Conservation (phyloP, 2,888 invertebrate species). For the Caradrina kadenii region DNA sequence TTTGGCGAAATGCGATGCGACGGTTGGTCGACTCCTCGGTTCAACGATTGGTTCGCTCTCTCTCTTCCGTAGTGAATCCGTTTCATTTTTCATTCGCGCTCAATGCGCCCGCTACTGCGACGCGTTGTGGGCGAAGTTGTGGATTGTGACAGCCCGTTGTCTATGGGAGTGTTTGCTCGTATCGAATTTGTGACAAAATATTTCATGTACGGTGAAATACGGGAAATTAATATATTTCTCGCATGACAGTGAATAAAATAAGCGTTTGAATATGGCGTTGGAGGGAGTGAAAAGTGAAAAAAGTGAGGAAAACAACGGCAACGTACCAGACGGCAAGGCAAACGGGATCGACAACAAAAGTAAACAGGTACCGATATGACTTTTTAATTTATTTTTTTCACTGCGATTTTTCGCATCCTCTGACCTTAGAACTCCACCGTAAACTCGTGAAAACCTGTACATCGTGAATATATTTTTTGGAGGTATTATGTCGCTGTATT, state of each 20-base stretch:
- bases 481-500: slow-evolving; percentile 24
- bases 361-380: slow-evolving; percentile 88
- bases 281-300: slow-evolving; percentile 90
- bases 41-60: slow-evolving; percentile 69
- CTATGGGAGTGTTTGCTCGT: slow-evolving; percentile 86
- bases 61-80: slow-evolving; percentile 66
- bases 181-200: slow-evolving; percentile 82
- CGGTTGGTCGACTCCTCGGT: slow-evolving; percentile 50
- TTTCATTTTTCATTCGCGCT: slow-evolving; percentile 85
- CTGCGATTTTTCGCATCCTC: slow-evolving; percentile 61
- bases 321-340: slow-evolving; percentile 88
- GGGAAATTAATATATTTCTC: slow-evolving; percentile 77
- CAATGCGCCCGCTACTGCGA: slow-evolving; percentile 81
- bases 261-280: slow-evolving; percentile 87
- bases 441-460: slow-evolving; percentile 4
- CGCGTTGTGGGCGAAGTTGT: slow-evolving; percentile 61
- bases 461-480: slow-evolving; percentile 43
- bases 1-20: slow-evolving; percentile 52
- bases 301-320: slow-evolving; percentile 89
- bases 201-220: slow-evolving; percentile 79
- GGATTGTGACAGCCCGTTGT: slow-evolving; percentile 78
- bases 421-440: slow-evolving; percentile 35
- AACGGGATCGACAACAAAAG: slow-evolving; percentile 91
- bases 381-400: slow-evolving; percentile 72
- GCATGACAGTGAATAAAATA: slow-evolving; percentile 89